phyloP scores from a whole-genome alignment of 2,888 invertebrate genomes.

The Lasioglossum oenotherae region DNA sequence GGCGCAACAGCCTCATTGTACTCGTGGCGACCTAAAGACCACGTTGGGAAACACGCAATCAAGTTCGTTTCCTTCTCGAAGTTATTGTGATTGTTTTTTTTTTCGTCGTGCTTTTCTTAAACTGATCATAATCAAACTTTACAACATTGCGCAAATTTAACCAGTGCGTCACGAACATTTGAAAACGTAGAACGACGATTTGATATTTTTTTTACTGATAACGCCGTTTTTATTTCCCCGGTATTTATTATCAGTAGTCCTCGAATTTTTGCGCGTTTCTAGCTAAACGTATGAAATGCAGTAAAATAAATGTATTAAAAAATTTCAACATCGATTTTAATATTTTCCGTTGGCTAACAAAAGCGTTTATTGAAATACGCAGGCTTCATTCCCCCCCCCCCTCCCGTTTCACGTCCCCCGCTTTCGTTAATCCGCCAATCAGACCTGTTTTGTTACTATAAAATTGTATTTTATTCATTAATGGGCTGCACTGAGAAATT shows the following conservation, averaged over 20 bases:
- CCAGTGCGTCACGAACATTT: too few species aligned
- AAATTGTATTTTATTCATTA: not conserved
- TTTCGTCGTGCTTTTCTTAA: too few species aligned
- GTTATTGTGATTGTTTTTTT: not conserved
- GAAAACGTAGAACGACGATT: not conserved
- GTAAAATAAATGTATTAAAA: not conserved
- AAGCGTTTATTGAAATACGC: not conserved
- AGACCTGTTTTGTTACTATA: not conserved
- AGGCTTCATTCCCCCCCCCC: not conserved
- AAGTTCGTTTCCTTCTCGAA: not conserved
- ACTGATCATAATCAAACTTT: not conserved
- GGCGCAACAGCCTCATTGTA: not conserved
- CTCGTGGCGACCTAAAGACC: not conserved
- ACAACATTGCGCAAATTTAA: not conserved
- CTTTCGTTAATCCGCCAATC: not conserved
- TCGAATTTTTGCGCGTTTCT: not conserved
- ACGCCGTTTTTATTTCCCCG: not conserved
- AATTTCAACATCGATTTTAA: not conserved
- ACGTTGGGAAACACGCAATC: not conserved
- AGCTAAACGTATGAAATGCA: not conserved
- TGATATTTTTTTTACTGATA: not conserved
- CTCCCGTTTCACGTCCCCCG: not conserved
- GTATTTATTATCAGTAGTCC: not conserved
- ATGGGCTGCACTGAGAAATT: not conserved
- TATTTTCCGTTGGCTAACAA: not conserved